Conservation (phyloP, 2,113 vertebrate species). For the Pantherophis guttatus region DNA sequence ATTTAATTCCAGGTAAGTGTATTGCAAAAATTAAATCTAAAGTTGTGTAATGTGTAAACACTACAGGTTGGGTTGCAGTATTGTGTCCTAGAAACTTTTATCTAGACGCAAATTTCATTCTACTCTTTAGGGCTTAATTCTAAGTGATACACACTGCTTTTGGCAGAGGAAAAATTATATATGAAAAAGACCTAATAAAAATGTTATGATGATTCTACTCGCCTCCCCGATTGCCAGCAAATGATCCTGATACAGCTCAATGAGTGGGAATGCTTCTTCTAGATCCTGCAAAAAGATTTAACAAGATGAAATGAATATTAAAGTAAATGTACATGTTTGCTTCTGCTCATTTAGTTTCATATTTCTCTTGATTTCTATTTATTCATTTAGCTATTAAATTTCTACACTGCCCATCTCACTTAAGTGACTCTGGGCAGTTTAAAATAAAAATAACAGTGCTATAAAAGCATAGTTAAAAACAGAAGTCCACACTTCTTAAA, state of each 20-base stretch:
- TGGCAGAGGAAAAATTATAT: not conserved
- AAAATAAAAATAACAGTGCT: not conserved
- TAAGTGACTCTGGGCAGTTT: not conserved
- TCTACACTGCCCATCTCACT: not conserved
- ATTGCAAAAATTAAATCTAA: not conserved
- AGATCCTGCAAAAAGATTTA: slow-evolving; percentile 77
- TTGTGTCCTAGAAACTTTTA: not conserved
- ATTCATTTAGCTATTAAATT: not conserved
- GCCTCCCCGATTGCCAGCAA: slow-evolving; percentile 93
- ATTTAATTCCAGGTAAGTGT: not conserved
- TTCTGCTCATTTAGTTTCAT: not conserved
- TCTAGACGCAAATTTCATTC: not conserved
- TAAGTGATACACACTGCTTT: not conserved
- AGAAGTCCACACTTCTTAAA: not conserved
- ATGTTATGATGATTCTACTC: slow-evolving; percentile 23
- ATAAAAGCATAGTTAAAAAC: not conserved
- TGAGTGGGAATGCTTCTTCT: slow-evolving; percentile 84
- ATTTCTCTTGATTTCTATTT: not conserved
- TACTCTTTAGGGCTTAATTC: not conserved
- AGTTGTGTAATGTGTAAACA: not conserved
- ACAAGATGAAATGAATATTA: not conserved
- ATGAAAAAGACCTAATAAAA: not conserved
- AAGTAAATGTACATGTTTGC: not conserved
- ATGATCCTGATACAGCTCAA: slow-evolving; percentile 85
- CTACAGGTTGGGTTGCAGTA: not conserved